A percentile compares a stretch with the other conserved stretches of the same genome.
These are phyloP conservation scores for Cryptotermes secundus DNA, from an alignment of 1,140 invertebrate species.

Conservation along the genomic window DNA sequence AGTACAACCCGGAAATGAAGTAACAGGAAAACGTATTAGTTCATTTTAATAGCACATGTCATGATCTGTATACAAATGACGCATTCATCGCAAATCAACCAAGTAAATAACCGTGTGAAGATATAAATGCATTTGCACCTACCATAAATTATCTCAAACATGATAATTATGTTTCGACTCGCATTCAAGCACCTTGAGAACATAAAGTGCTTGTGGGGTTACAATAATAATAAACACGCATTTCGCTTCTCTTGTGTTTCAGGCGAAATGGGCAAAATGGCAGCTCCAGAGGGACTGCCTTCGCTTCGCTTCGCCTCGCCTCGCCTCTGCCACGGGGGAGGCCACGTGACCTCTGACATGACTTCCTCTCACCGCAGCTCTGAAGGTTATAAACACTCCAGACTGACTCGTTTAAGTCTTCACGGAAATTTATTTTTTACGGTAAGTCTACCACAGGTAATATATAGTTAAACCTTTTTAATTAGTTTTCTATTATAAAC, in stretches of 20 bases:
- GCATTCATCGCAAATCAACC: too few relatives aligned
- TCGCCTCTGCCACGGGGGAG: neutral
- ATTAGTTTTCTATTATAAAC: too few relatives aligned
- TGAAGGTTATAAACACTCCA: neutral
- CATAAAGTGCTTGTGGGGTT: too few relatives aligned
- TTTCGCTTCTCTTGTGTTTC: neutral
- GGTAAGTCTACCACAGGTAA: too few relatives aligned
- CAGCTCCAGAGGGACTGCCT: neutral
- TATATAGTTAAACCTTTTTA: too few relatives aligned
- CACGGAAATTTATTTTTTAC: neutral
- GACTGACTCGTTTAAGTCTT: neutral
- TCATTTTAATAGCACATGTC: too few relatives aligned
- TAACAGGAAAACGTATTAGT: too few relatives aligned
- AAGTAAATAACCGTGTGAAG: too few relatives aligned
- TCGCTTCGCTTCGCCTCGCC: too few relatives aligned
- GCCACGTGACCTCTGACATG: neutral
- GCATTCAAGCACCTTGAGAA: neutral
- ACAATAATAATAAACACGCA: too few relatives aligned
- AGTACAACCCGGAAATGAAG: too few relatives aligned
- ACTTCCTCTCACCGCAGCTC: neutral
- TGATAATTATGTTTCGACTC: neutral
- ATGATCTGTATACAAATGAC: too few relatives aligned
- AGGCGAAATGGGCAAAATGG: neutral
- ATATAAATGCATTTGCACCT: neutral
- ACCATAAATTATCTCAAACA: neutral